These are phyloP conservation scores for Mus musculus DNA, from an alignment of 2,113 vertebrate genomes.

Conservation along the genomic window DNA sequence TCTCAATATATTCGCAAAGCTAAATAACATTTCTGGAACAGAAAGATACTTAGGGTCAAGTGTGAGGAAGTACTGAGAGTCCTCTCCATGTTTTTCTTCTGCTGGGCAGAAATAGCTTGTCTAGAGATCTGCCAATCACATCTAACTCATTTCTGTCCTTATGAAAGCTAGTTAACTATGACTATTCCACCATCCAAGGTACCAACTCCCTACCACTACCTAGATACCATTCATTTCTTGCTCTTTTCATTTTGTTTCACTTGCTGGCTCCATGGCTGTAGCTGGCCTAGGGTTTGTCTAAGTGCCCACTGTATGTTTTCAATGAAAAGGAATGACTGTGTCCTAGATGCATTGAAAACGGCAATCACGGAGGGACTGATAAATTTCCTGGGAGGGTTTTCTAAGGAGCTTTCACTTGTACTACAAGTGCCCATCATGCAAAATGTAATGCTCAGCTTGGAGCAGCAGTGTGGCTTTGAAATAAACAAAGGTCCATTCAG, in stretches of 20 bases:
- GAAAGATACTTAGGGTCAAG: slow-evolving; percentile 9
- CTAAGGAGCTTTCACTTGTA: slow-evolving; percentile 56
- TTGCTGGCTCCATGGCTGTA: slow-evolving; percentile 28
- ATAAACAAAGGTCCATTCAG: slow-evolving; percentile 66
- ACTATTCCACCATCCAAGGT: slow-evolving; percentile 58
- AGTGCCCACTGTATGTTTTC: slow-evolving; percentile 58
- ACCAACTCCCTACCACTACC: slow-evolving; percentile 55
- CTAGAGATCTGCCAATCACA: slow-evolving; percentile 25
- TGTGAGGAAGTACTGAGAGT: slow-evolving; percentile 25
- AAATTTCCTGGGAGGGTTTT: slow-evolving; percentile 50
- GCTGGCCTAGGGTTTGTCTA: slow-evolving; percentile 35
- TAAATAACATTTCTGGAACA: slow-evolving; percentile 30
- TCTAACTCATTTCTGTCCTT: slow-evolving; percentile 57
- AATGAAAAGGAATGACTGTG: slow-evolving; percentile 34
- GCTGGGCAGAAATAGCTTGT: background rate
- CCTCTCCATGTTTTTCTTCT: slow-evolving; percentile 13
- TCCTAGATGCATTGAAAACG: slow-evolving; percentile 23
- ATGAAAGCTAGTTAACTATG: slow-evolving; percentile 39
- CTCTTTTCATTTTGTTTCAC: slow-evolving; percentile 28
- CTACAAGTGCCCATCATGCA: slow-evolving; percentile 50
- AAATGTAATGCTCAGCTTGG: slow-evolving; percentile 51
- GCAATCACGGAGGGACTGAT: slow-evolving; percentile 29
- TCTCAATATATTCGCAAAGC: slow-evolving; percentile 49
- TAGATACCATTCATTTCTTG: slow-evolving; percentile 59
- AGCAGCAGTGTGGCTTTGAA: slow-evolving; percentile 52